Conservation (phyloP, 1,140 invertebrate genomes). For the Eriosoma lanigerum region DNA sequence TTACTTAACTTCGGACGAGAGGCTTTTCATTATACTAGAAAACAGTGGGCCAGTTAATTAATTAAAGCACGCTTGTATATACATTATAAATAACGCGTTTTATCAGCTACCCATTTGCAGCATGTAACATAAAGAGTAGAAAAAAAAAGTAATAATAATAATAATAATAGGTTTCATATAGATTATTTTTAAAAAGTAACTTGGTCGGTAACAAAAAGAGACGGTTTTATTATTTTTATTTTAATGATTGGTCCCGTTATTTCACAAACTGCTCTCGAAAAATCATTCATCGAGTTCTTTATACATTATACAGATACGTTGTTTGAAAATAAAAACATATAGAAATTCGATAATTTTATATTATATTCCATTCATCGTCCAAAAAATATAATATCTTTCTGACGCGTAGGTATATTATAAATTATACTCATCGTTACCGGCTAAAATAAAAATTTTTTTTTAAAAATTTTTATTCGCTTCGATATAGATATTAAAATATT, state of each 20-base stretch:
- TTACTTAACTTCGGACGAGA: conserved; percentile 49
- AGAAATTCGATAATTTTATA: no score
- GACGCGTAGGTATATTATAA: no score
- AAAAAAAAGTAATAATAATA: no score
- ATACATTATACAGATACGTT: neutral
- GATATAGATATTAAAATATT: no score
- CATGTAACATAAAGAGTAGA: neutral
- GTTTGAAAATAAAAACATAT: neutral
- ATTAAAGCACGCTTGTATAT: conserved; percentile 47
- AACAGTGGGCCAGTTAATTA: conserved; percentile 36
- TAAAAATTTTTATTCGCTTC: no score
- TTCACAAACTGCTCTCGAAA: neutral
- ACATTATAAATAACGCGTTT: conserved; percentile 49
- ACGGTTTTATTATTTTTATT: conserved; percentile 17
- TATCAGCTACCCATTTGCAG: conserved; percentile 29
- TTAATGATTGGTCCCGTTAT: neutral
- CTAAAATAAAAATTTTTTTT: no score
- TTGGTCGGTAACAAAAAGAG: neutral
- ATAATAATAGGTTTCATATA: conserved; percentile 34
- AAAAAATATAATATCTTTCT: no score
- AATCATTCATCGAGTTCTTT: neutral
- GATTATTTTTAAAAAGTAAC: conserved; percentile 35
- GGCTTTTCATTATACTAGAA: conserved; percentile 42
- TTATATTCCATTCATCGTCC: no score
- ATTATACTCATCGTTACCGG: no score